Evolutionary conservation across 1,140 invertebrate genomes (phyloP), one percentile per base, ranked within the genome.

Genomic region (Periplaneta americana): DNA sequence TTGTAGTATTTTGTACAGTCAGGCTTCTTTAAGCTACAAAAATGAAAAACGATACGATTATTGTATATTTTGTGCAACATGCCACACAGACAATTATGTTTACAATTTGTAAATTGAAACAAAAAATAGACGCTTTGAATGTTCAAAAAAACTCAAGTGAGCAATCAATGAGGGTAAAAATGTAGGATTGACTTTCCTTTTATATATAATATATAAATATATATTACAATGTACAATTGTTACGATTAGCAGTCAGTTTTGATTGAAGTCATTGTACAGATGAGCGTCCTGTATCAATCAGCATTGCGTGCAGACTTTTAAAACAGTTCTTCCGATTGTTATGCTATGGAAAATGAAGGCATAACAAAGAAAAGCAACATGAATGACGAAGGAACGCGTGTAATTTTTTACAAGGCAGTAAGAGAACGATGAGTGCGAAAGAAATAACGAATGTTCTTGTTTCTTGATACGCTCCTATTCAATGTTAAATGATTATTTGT

Each of bases 71-170:
- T 78, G 81, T 81, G 81, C 75, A 78, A 22, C 36, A 22, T 33
- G 34, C 13, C 34, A 32, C 28, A 37, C 75, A 36, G 34, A 48
- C 37, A 48, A 81, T 81, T 81, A 75, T 81, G 74, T 81, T 81
- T 81, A 81, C 75, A 57, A 34, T 81, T 81, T 81, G 81, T 81
- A 75, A 81, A 81, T 75, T 81, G 80, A 33, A 32, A 76, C 22
- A 22, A 75, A 81, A 75, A 81, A 81, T 81, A 81, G 81, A 78
- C 31, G 81, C 81, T 81, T 81, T 81, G 81, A 78, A 81, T 81
- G 81, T 81, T 81, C 22, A 76, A 66, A 76, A 36, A 77, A 77
- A 66, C n/a, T 34, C 34, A 37, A 22, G 31, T 31, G 66, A 80
- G 36, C 28, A 10, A 66, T 32, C 28, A 74, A 57, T 34, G 34